Conservation (phyloP, 2,113 vertebrate species). For the Sakesphorus luctuosus region DNA sequence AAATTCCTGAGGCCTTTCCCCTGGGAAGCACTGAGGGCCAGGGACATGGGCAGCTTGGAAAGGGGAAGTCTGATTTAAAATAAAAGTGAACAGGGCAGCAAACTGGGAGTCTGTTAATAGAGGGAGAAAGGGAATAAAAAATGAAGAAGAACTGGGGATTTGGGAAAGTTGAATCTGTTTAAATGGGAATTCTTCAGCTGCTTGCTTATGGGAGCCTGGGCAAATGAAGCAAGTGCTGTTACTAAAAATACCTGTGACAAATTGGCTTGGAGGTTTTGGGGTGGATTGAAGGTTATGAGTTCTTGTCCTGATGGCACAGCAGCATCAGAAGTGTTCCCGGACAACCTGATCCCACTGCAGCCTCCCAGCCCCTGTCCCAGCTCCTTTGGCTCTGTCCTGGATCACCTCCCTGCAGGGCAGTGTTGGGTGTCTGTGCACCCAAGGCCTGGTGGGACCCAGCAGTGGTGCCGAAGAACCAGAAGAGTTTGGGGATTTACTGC, state of each 20-base stretch:
- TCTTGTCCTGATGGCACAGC: fast-evolving
- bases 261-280: fast-evolving
- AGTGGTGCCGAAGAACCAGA: neutral
- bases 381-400: neutral
- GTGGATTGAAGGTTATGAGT: fast-evolving
- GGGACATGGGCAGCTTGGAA: neutral
- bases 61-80: neutral
- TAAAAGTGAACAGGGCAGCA: fast-evolving
- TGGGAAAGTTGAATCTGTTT: too few relatives aligned
- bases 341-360: fast-evolving
- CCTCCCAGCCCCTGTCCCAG: fast-evolving
- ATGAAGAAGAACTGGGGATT: neutral
- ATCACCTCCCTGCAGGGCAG: neutral
- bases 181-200: fast-evolving
- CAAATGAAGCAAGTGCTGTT: neutral
- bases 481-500: neutral
- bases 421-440: neutral
- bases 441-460: neutral
- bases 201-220: fast-evolving
- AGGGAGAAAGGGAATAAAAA: neutral
- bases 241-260: fast-evolving
- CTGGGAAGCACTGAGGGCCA: fast-evolving
- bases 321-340: neutral
- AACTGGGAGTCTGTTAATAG: fast-evolving
- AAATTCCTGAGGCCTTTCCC: neutral